Conservation (phyloP, 2,113 vertebrate species). For the Corythornis vintsioides region DNA sequence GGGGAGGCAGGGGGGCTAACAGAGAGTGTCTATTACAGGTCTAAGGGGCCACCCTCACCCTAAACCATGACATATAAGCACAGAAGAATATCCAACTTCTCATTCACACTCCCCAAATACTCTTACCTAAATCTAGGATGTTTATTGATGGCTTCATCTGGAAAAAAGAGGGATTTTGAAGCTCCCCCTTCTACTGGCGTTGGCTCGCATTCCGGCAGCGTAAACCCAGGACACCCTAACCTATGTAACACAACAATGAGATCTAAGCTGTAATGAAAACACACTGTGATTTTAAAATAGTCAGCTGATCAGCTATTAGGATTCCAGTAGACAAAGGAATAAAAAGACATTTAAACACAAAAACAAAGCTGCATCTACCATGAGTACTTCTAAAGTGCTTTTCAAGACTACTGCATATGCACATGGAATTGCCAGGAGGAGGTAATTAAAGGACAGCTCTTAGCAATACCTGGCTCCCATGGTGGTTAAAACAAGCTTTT, state of each 20-base stretch:
- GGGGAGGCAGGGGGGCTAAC: too few relatives aligned
- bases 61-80: background rate
- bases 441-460: background rate
- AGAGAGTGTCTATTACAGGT: too few relatives aligned
- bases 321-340: background rate
- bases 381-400: background rate
- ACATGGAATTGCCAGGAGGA: background rate
- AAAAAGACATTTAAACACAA: background rate
- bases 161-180: constrained; percentile 96
- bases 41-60: too few relatives aligned
- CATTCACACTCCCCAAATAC: background rate
- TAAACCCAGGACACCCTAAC: constrained; percentile 95
- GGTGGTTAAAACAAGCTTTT: background rate
- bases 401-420: background rate
- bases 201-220: constrained; percentile 85
- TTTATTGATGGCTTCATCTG: constrained; percentile 93
- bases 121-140: constrained; percentile 95
- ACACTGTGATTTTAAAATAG: background rate
- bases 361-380: background rate
- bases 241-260: constrained; percentile 73
- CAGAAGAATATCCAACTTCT: background rate
- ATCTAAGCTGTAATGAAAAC: background rate
- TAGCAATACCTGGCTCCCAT: background rate
- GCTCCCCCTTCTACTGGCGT: constrained; percentile 88
- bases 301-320: background rate